A percentile compares a stretch with the other conserved stretches of the same genome.
Evolutionary conservation across 2,797 vertebrate genomes (phyloP).

Genomic region (Oreochromis grahami): DNA sequence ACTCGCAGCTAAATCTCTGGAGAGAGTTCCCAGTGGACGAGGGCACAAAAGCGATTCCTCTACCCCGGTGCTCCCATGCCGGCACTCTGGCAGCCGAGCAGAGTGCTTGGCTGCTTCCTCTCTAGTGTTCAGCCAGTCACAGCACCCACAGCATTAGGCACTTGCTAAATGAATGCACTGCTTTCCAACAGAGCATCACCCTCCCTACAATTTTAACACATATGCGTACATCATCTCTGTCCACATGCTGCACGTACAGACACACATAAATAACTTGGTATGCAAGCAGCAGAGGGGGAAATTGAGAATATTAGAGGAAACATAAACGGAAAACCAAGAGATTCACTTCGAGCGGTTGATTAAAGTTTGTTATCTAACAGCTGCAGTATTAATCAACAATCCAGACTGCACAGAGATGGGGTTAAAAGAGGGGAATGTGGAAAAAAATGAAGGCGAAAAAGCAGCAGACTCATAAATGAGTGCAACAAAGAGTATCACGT

Average conservation of each 20-base stretch:
- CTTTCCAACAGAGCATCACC: slow-evolving; percentile 12
- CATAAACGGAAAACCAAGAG: slow-evolving; percentile 2
- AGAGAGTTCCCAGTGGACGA: slow-evolving; percentile 40
- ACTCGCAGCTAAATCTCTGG: slow-evolving; percentile 38
- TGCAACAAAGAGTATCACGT: background rate
- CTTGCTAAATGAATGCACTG: slow-evolving; percentile 44
- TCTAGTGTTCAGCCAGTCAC: slow-evolving; percentile 37
- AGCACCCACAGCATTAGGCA: slow-evolving; percentile 34
- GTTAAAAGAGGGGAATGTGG: background rate
- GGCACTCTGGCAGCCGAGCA: slow-evolving; percentile 52
- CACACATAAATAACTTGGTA: background rate
- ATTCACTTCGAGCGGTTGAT: slow-evolving; percentile 36
- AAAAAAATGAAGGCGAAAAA: background rate
- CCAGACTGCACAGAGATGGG: background rate
- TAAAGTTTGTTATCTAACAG: slow-evolving; percentile 34
- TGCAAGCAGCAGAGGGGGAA: slow-evolving; percentile 6
- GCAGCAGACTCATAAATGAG: background rate
- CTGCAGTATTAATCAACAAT: slow-evolving; percentile 56
- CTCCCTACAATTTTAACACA: background rate
- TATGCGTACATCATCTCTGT: slow-evolving; percentile 1
- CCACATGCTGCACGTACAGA: background rate
- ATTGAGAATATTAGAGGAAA: slow-evolving; percentile 2
- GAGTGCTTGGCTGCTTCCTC: slow-evolving; percentile 48
- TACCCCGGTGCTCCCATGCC: slow-evolving; percentile 44
- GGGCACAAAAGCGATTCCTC: slow-evolving; percentile 53